Conservation (phyloP, 2,113 vertebrate species). For the Oncorhynchus nerka region DNA sequence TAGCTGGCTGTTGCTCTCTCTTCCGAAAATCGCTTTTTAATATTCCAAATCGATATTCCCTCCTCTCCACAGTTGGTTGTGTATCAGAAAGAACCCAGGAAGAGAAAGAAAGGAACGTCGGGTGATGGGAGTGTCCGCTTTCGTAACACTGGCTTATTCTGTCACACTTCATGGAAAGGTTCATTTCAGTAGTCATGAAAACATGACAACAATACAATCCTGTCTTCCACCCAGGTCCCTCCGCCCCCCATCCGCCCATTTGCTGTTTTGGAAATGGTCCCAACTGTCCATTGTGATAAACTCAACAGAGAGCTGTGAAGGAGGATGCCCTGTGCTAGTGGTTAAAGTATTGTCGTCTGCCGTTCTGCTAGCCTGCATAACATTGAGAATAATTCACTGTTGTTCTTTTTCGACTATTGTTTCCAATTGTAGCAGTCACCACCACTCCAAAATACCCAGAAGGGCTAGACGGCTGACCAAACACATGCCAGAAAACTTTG, state of each 20-base stretch:
- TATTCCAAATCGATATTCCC: too few species aligned
- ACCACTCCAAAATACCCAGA: slow-evolving; percentile 19
- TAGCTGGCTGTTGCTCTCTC: too few species aligned
- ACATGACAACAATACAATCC: slow-evolving; percentile 43
- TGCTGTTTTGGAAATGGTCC: slow-evolving; percentile 52
- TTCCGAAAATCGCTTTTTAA: too few species aligned
- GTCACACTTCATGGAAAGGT: slow-evolving; percentile 37
- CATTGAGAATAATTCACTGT: slow-evolving; percentile 51
- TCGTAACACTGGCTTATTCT: slow-evolving; percentile 2
- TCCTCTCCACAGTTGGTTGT: too few species aligned
- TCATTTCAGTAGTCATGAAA: slow-evolving; percentile 46
- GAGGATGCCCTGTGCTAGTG: slow-evolving; percentile 46
- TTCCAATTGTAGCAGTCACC: slow-evolving; percentile 23
- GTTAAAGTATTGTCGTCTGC: slow-evolving; percentile 48
- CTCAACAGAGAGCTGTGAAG: slow-evolving; percentile 48
- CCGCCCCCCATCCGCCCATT: slow-evolving; percentile 27
- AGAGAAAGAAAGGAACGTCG: not conserved
- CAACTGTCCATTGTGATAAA: slow-evolving; percentile 58
- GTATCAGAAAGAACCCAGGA: too few species aligned
- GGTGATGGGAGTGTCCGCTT: not conserved
- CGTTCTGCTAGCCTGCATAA: slow-evolving; percentile 47
- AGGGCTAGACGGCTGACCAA: slow-evolving; percentile 30
- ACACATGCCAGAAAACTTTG: slow-evolving; percentile 43
- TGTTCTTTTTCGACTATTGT: slow-evolving; percentile 38
- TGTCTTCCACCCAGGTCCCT: slow-evolving; percentile 28